Percentiles rank a stretch among this genome's conserved stretches.
Evolutionary conservation across 35 echinoderm and acorn worm genomes (phyloP).

Genomic region (Amphiura filiformis): DNA sequence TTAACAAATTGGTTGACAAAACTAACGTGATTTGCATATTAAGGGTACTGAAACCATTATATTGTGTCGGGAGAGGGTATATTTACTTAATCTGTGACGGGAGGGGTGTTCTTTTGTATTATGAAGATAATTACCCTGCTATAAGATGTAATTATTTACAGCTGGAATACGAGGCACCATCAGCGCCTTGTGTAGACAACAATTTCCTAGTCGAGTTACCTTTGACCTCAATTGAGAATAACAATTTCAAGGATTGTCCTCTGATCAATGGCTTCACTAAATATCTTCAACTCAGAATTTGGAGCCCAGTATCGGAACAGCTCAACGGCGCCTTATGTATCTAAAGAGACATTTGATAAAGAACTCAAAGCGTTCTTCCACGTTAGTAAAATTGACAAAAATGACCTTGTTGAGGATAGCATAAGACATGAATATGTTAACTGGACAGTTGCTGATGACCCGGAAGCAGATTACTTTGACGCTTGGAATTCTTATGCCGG

Average conservation of each 20-base stretch:
- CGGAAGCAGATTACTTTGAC: conserved; percentile 45
- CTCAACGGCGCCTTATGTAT: neutral
- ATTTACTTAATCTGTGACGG: too few relatives aligned
- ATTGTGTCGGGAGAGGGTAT: too few relatives aligned
- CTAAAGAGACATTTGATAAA: neutral
- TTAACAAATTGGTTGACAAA: too few relatives aligned
- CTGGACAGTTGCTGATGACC: conserved; percentile 67
- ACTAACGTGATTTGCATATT: too few relatives aligned
- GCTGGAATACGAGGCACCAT: neutral
- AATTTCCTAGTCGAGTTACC: neutral
- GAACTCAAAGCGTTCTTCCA: neutral
- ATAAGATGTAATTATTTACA: neutral
- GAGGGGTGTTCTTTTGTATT: too few relatives aligned
- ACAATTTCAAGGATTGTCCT: neutral
- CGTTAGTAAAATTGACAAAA: neutral
- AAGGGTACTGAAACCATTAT: too few relatives aligned
- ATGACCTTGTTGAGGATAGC: conserved; percentile 22
- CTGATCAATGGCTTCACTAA: neutral
- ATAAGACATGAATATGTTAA: conserved; percentile 60
- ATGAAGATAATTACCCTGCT: too few relatives aligned
- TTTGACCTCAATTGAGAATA: neutral
- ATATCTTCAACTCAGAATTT: neutral
- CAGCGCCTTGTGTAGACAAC: neutral
- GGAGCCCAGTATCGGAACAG: neutral
- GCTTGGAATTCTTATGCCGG: neutral